Conservation (phyloP, 2,888 invertebrate species). For the Cantharis rustica region DNA sequence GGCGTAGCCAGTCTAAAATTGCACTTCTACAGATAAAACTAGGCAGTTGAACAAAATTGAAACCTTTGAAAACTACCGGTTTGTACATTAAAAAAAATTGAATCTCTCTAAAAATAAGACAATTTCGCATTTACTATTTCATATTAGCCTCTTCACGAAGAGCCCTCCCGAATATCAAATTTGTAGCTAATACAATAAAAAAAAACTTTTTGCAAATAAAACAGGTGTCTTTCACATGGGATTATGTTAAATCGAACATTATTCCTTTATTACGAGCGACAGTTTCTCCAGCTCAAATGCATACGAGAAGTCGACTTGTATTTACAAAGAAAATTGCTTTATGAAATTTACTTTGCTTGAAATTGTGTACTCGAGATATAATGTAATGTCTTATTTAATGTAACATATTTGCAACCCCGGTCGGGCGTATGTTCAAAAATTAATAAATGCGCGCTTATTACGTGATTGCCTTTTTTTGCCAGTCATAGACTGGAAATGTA, state of each 20-base stretch:
- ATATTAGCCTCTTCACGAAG: background rate
- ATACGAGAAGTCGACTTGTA: background rate
- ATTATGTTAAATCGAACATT: background rate
- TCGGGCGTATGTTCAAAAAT: background rate
- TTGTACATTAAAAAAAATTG: constrained; percentile 25
- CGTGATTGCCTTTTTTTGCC: background rate
- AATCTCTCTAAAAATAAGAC: constrained; percentile 4
- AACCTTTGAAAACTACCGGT: constrained; percentile 29
- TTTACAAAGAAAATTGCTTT: background rate
- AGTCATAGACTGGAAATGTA: background rate
- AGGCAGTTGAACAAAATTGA: constrained; percentile 32
- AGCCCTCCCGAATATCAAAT: background rate
- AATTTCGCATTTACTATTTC: background rate
- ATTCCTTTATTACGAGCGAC: background rate
- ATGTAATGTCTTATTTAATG: constrained; percentile 1
- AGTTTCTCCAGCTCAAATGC: background rate
- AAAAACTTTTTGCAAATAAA: background rate
- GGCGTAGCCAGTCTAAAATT: constrained; percentile 23
- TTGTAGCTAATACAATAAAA: background rate
- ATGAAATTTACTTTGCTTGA: constrained; percentile 6
- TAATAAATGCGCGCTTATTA: background rate
- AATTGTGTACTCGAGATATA: background rate
- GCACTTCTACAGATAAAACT: constrained; percentile 21
- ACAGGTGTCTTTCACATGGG: background rate
- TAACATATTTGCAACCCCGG: background rate